phyloP scores from a whole-genome alignment of 1,140 invertebrate genomes.

The Hypsibius dujardini region DNA sequence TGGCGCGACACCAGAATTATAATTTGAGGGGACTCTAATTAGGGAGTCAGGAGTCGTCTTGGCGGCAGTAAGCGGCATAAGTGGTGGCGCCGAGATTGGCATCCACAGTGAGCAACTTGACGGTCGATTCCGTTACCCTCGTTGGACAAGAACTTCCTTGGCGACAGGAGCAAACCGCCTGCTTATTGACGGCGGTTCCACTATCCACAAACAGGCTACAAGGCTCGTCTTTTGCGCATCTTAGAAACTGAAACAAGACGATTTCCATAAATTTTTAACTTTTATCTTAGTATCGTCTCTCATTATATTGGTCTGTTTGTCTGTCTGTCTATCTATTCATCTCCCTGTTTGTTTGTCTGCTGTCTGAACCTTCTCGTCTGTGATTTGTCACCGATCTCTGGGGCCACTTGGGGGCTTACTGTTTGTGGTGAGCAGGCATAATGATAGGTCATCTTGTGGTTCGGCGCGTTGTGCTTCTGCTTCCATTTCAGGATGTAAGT shows the following conservation, averaged over 20 bases:
- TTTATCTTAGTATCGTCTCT: not conserved
- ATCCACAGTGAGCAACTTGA: not conserved
- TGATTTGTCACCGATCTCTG: not conserved
- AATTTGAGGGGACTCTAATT: no score
- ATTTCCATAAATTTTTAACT: not conserved
- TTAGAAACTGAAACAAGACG: not conserved
- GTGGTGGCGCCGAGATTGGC: not conserved
- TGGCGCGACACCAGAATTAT: no score
- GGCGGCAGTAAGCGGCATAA: not conserved
- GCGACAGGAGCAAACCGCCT: not conserved
- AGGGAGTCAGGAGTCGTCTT: not conserved
- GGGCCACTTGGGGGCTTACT: not conserved
- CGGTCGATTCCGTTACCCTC: not conserved
- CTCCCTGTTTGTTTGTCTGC: not conserved
- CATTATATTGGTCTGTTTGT: not conserved
- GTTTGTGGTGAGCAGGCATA: constrained; percentile 5
- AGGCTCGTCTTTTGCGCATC: not conserved
- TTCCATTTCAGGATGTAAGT: constrained; percentile 55
- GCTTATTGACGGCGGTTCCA: not conserved
- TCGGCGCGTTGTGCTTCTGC: not conserved
- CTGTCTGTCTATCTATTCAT: not conserved
- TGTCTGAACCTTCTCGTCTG: not conserved
- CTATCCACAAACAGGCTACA: not conserved
- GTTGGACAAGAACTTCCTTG: not conserved
- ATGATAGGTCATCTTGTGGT: constrained; percentile 6